Evolutionary conservation across 2,888 invertebrate species (phyloP).

Genomic region (Aspidapion aeneum): DNA sequence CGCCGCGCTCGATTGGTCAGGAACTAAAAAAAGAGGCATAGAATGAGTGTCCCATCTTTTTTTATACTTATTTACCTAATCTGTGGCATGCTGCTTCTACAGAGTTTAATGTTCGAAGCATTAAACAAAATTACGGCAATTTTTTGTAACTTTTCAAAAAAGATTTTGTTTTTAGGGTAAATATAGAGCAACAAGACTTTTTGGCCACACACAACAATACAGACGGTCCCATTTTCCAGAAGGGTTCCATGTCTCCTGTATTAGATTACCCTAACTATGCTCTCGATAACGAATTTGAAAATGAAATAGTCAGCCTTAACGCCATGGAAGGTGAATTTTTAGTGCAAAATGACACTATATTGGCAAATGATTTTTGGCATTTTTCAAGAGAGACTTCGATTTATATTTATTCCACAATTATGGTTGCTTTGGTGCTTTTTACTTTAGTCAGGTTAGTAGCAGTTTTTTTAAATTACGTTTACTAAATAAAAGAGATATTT

Average conservation of each 20-base stretch:
- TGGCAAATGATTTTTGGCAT: constrained; percentile 36
- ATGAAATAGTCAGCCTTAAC: too few species aligned
- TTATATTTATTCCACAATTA: constrained; percentile 46
- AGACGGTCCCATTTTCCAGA: not conserved
- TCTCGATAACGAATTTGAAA: not conserved
- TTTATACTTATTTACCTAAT: too few species aligned
- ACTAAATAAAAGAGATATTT: too few species aligned
- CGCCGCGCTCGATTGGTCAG: too few species aligned
- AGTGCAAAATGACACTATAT: not conserved
- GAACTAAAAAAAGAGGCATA: too few species aligned
- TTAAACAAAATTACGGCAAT: too few species aligned
- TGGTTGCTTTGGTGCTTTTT: constrained; percentile 45
- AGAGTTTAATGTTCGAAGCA: too few species aligned
- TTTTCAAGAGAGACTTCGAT: constrained; percentile 42
- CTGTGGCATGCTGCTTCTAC: too few species aligned
- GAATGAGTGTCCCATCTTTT: too few species aligned
- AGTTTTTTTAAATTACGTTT: too few species aligned
- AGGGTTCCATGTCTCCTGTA: not conserved
- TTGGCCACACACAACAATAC: not conserved
- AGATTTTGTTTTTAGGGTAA: constrained; percentile 38
- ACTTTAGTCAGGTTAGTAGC: constrained; percentile 43
- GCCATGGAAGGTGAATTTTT: not conserved
- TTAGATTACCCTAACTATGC: not conserved
- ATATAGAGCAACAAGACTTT: constrained; percentile 37
- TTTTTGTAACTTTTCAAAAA: too few species aligned